Conservation (phyloP, 2,797 vertebrate species). For the Silurus lanzhouensis region DNA sequence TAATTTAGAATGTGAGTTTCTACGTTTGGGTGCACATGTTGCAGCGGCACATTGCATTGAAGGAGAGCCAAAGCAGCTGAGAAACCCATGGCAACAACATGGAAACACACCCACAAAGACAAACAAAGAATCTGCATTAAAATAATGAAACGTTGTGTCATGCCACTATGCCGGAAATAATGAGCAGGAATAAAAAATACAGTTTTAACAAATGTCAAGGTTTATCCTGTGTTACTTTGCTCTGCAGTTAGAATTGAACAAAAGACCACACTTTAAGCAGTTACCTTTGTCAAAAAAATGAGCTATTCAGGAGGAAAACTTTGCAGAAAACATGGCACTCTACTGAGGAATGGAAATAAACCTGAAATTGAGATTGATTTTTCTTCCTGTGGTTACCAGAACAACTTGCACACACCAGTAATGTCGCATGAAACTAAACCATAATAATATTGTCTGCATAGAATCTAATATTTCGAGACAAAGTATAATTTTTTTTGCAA, state of each 20-base stretch:
- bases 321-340: background rate
- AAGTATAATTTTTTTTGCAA: background rate
- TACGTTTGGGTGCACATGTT: background rate
- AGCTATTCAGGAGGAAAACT: slow-evolving; percentile 1
- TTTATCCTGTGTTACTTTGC: background rate
- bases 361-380: slow-evolving; percentile 22
- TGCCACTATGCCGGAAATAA: background rate
- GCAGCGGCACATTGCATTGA: background rate
- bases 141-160: background rate
- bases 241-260: background rate
- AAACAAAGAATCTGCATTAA: background rate
- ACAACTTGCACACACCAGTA: background rate
- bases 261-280: slow-evolving; percentile 9
- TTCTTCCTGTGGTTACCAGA: background rate
- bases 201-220: background rate
- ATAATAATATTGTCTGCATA: background rate
- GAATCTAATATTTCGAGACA: background rate
- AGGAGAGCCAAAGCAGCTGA: background rate
- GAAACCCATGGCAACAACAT: background rate
- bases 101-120: background rate
- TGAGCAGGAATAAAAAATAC: background rate
- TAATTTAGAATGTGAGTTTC: background rate
- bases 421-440: background rate
- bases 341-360: slow-evolving; percentile 7
- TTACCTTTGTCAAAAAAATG: slow-evolving; percentile 29